phyloP scores from a whole-genome alignment of 2,113 vertebrate genomes.

The Paramormyrops kingsleyae region DNA sequence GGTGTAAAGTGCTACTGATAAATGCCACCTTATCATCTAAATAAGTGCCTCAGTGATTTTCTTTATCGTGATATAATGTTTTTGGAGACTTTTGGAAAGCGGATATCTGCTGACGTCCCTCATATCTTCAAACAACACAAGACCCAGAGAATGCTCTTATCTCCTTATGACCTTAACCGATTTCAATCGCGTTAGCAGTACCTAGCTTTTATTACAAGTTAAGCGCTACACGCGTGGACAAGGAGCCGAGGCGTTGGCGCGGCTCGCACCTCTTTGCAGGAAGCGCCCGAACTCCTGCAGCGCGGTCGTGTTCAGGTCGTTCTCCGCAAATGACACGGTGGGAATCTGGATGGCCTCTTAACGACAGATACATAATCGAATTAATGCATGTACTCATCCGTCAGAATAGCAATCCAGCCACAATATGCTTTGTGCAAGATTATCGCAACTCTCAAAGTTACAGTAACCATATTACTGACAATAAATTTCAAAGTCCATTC shows the following conservation, averaged over 20 bases:
- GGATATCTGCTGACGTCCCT: not conserved
- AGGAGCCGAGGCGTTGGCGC: not conserved
- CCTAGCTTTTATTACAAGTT: not conserved
- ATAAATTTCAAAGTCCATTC: not conserved
- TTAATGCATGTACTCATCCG: not conserved
- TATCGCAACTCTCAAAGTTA: not conserved
- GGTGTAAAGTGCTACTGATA: not conserved
- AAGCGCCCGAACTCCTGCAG: slow-evolving; percentile 70
- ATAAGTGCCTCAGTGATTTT: not conserved
- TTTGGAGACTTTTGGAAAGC: not conserved
- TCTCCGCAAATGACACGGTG: slow-evolving; percentile 67
- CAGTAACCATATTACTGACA: not conserved
- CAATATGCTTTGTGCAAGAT: not conserved
- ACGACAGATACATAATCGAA: not conserved
- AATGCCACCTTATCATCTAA: not conserved
- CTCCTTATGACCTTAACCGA: not conserved
- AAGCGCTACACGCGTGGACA: not conserved
- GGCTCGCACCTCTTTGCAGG: slow-evolving; percentile 67
- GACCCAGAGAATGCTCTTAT: not conserved
- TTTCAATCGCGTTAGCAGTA: not conserved
- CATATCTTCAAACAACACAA: not conserved
- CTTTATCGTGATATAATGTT: not conserved
- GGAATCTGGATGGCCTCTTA: slow-evolving; percentile 80
- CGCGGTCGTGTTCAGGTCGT: slow-evolving; percentile 69
- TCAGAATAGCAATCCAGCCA: not conserved